These are phyloP conservation scores for Epiblema foenella DNA, from an alignment of 2,888 invertebrate species.

Conservation along the genomic window DNA sequence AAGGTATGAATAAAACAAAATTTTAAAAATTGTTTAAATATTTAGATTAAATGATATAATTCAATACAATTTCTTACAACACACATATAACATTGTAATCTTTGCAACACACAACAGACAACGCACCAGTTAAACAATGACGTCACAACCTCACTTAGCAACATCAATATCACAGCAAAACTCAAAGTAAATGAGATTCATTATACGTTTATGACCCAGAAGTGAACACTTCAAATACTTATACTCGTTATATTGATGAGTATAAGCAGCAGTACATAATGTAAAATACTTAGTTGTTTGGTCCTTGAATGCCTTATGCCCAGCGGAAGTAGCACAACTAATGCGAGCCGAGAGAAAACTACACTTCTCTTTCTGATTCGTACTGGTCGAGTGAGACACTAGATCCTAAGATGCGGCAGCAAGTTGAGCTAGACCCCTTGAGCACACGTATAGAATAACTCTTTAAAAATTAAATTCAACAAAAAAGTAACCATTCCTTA, in stretches of 20 bases:
- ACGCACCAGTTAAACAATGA: background rate
- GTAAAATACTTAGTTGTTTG: too few relatives aligned
- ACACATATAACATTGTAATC: too few relatives aligned
- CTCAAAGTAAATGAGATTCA: slow-evolving; percentile 19
- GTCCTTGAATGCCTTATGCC: too few relatives aligned
- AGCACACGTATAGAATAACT: background rate
- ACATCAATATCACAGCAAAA: slow-evolving; percentile 28
- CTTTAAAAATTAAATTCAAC: background rate
- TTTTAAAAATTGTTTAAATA: background rate
- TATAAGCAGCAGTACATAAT: background rate
- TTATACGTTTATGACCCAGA: background rate
- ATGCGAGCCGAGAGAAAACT: too few relatives aligned
- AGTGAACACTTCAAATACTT: background rate
- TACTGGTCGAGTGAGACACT: too few relatives aligned
- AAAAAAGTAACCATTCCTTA: background rate
- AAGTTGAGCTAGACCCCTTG: too few relatives aligned
- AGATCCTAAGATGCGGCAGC: too few relatives aligned
- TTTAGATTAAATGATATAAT: background rate
- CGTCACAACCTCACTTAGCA: slow-evolving; percentile 17
- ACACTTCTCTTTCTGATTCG: too few relatives aligned
- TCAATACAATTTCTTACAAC: slow-evolving; percentile 3
- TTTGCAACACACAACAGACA: background rate
- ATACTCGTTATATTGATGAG: background rate
- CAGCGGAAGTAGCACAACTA: too few relatives aligned
- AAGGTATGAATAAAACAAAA: slow-evolving; percentile 1